Percentiles rank a stretch among this genome's conserved stretches.
Conservation (phyloP, 2,888 invertebrate genomes). For the Mimumesa dahlbomi region DNA sequence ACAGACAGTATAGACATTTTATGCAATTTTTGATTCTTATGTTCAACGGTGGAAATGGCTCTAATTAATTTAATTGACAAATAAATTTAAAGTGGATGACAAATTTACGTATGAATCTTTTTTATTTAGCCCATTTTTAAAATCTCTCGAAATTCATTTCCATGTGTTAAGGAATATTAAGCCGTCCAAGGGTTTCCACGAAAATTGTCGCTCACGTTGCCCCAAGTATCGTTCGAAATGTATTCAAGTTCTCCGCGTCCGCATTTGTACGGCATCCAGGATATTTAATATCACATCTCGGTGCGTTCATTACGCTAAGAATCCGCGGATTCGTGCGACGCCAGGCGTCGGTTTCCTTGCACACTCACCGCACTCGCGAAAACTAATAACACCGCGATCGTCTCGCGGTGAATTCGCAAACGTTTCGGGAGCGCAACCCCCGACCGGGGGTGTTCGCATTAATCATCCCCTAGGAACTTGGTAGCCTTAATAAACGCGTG, state of each 20-base stretch:
- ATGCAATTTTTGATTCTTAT: too few species aligned
- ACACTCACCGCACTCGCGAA: conserved; percentile 49
- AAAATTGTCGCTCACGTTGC: too few species aligned
- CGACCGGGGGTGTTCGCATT: conserved; percentile 52
- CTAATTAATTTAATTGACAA: too few species aligned
- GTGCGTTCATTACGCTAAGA: conserved; percentile 42
- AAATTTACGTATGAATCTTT: too few species aligned
- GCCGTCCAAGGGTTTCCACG: too few species aligned
- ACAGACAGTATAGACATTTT: too few species aligned
- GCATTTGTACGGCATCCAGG: neutral
- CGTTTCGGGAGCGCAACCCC: conserved; percentile 4
- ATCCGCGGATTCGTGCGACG: conserved; percentile 43
- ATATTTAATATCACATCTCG: conserved; percentile 60
- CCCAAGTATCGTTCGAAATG: neutral
- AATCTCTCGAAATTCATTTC: too few species aligned
- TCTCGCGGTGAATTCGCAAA: conserved; percentile 21
- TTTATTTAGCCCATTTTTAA: too few species aligned
- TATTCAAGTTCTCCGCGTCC: neutral
- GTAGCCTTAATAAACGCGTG: conserved; percentile 60
- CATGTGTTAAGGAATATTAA: too few species aligned
- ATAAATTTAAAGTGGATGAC: too few species aligned
- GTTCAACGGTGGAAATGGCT: too few species aligned
- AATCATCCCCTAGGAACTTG: conserved; percentile 54
- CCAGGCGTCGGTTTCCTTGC: conserved; percentile 3
- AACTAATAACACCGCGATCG: conserved; percentile 60